Evolutionary conservation across 1,140 invertebrate species (phyloP), one percentile per base, ranked within the genome.

Genomic region (Lethrus apterus): DNA sequence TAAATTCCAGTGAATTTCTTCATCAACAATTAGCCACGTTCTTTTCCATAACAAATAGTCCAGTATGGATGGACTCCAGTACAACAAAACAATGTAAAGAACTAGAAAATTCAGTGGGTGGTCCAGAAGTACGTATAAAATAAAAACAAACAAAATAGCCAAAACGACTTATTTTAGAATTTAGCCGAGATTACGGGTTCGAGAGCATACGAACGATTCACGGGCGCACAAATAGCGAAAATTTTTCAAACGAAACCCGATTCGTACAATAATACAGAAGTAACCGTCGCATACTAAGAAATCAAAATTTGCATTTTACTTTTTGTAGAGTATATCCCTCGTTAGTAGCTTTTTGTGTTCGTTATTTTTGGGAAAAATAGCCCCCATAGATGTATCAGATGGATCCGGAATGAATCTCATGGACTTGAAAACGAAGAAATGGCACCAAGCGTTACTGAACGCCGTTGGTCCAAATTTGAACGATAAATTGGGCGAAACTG

Each of bases 351-450:
- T 97, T 69, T 77, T 83, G 0, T 88, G 86, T 40, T 90, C 87
- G 0, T 62, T 98, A 13, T 87, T 98, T 56, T 62, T 93, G n/a
- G 93, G 93, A 1, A 72, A 81, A 57, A 88, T 93, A 59, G 92
- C 91, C 0, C 81, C 87, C 0, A 93, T 98, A 35, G 95, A 98
- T 66, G 78, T 78, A 50, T 81, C 89, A 0, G 94, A 98, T 72
- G 93, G 83, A 1, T 96, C 93, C 2, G 95, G 94, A 19, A 98
- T 96, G 93, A 98, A 98, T 70, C 72, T 98, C 10, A 69, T 98
- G 45, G 81, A 98, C 66, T 90, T 98, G 26, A 74, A 69, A 21
- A 77, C 65, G 0, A 88, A 86, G 71, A 70, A 72, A 29, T 98
- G 93, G 94, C 76, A 80, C 47, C 63, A 78, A 20, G 60, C 75